Base-by-base conservation (phyloP, 2,113 vertebrate genomes). In the Lepus timidus region DNA sequence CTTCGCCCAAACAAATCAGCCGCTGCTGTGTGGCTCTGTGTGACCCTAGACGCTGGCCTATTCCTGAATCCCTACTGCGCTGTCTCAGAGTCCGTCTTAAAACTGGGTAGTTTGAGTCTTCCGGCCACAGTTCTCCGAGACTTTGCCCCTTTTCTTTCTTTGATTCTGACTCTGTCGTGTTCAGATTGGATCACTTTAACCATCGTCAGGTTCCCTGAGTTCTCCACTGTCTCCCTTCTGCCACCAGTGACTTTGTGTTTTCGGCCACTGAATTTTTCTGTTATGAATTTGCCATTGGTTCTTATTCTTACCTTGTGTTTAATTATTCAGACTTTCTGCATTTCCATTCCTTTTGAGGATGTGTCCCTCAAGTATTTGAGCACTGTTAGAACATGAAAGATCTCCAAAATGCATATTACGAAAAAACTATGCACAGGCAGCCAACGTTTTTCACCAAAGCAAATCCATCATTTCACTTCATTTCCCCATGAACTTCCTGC, bases 261-360 rank as follows among this genome's bases (percentile, higher is more conserved):
- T 39, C 29, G 0, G 55, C 70, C 20, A 76, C 1, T 20, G 1
- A 68, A 90, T 44, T 81, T 73, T 75, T 76, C 3, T 25, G n/a
- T 86, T 86, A 44, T 64, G 75, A 86, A 95, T n/a, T 68, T 55
- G 81, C 87, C 16, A 36, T 76, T 82, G 19, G 31, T 25, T 91
- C 55, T 80, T 86, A 62, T 52, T 82, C 71, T 12, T 29, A 23
- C n/a, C n/a, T 82, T 76, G 29, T 62, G 5, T 51, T 36, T 74
- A 64, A 74, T 83, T 20, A 22, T 12, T 81, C 52, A 33, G 4
- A 36, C 8, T 36, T 82, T 36, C n/a, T 76, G 23, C 3, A 31
- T 49, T 75, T 71, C n/a, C 10, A 0, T 70, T 83, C 49, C 22
- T 82, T 85, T 82, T n/a, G 14, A 71, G 44, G 2, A 9, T 49